Conservation (phyloP, 2,797 vertebrate genomes). For the Thamnophis elegans region DNA sequence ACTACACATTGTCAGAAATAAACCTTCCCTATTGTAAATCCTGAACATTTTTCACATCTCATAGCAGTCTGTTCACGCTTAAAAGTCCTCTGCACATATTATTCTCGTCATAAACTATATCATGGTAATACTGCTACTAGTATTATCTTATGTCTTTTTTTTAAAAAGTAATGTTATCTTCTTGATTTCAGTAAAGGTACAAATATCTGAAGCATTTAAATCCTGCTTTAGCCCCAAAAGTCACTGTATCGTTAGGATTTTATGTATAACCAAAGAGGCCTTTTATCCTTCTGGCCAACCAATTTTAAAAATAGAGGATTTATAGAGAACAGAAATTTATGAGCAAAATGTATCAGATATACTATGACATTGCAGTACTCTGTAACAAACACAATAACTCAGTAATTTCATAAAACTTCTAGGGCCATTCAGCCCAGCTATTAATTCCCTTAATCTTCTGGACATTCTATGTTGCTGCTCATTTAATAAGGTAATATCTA, state of each 20-base stretch:
- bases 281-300: slow-evolving; percentile 31
- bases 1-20: slow-evolving; percentile 14
- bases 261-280: slow-evolving; percentile 34
- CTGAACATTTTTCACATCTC: neutral
- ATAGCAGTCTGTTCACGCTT: neutral
- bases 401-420: neutral
- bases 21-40: accelerated
- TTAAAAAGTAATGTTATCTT: neutral
- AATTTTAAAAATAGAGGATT: slow-evolving; percentile 49
- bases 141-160: neutral
- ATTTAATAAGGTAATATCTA: neutral
- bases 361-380: slow-evolving; percentile 36
- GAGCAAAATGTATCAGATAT: slow-evolving; percentile 25
- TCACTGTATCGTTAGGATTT: slow-evolving; percentile 21
- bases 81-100: slow-evolving; percentile 5
- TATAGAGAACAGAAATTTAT: slow-evolving; percentile 47
- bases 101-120: slow-evolving; percentile 3
- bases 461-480: neutral
- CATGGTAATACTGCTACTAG: neutral
- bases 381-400: neutral
- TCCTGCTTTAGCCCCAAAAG: neutral
- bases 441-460: neutral
- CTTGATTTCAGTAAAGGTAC: neutral
- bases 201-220: neutral
- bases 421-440: no score